Evolutionary conservation across 2,888 invertebrate species (phyloP), one percentile per base, ranked within the genome.

Genomic region (Amorpha juglandis): DNA sequence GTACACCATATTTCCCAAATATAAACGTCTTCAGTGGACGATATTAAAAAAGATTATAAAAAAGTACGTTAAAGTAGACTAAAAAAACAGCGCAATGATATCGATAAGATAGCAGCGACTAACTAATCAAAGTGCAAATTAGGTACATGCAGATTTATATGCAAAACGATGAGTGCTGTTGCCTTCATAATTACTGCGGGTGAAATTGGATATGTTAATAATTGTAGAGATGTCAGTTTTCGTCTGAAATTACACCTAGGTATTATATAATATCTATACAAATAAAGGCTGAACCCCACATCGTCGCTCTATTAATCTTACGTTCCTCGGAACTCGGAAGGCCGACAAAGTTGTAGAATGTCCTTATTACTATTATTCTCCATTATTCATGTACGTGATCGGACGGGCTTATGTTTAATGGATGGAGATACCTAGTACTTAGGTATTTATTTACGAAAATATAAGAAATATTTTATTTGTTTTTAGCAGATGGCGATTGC

Each of bases 181-280:
- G 58, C 58, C 38, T 38, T 58, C 19, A 58, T 42, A 42, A 58
- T 55, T 1, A 19, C 38, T 55, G 55, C 55, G 35, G 55, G 9
- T 38, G 55, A 55, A 55, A 38, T 55, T 38, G 0, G 27, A 27
- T 27, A 27, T 27, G 27, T 27, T 42, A 42, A 42, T 11, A 42
- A 3, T 9, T 2, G 42, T 11, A 42, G 7, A 11, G 42, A 6
- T 42, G 11, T 42, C 42, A 42, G 7, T 42, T 42, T 9, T 2
- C 27, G 2, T 42, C 42, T 42, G 9, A 42, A 42, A 42, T 42
- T 42, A 42, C 9, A 42, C 11, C 11, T 7, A 42, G 8, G 42
- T 42, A 42, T 42, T 42, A 42, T 42, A 42, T 42, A 42, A 42
- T 42, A 9, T 42, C 9, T 9, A 42, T 8, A 42, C 48, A 48